Evolutionary conservation across 1,140 invertebrate species (phyloP).

Genomic region (Solen grandis): DNA sequence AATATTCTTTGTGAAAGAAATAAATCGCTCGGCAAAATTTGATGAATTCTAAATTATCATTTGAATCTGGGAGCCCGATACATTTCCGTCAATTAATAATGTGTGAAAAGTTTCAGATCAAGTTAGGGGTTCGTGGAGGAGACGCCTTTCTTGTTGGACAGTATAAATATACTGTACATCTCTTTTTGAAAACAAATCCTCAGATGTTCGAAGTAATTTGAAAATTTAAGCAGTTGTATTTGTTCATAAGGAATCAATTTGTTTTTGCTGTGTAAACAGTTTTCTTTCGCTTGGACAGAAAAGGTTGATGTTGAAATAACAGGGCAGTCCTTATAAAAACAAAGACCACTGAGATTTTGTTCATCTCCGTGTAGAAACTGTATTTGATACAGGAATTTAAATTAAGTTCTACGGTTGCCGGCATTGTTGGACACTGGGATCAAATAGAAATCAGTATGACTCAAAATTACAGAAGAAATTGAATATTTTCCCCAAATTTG

Average conservation of each 20-base stretch:
- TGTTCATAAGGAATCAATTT: constrained; percentile 39
- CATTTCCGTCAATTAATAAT: constrained; percentile 52
- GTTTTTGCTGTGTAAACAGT: constrained; percentile 48
- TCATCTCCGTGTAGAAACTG: too few species aligned
- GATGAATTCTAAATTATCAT: constrained; percentile 47
- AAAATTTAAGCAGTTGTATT: constrained; percentile 38
- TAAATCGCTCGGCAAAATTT: constrained; percentile 52
- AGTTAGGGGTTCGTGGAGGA: constrained; percentile 37
- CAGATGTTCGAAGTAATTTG: constrained; percentile 40
- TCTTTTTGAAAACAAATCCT: constrained; percentile 1
- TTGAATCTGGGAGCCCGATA: constrained; percentile 31
- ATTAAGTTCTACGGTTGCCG: too few species aligned
- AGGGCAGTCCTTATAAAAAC: too few species aligned
- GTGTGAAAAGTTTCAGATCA: constrained; percentile 40
- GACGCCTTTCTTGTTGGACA: constrained; percentile 21
- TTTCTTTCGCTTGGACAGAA: constrained; percentile 2
- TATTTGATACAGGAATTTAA: too few species aligned
- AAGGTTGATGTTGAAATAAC: constrained; percentile 44
- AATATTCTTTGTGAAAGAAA: constrained; percentile 52
- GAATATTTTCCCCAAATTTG: too few species aligned
- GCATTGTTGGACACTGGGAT: too few species aligned
- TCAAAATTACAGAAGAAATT: too few species aligned
- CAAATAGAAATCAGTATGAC: too few species aligned
- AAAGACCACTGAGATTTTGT: too few species aligned
- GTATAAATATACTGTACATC: constrained; percentile 33